Conservation (phyloP, 2,113 vertebrate genomes). For the Junco hyemalis region DNA sequence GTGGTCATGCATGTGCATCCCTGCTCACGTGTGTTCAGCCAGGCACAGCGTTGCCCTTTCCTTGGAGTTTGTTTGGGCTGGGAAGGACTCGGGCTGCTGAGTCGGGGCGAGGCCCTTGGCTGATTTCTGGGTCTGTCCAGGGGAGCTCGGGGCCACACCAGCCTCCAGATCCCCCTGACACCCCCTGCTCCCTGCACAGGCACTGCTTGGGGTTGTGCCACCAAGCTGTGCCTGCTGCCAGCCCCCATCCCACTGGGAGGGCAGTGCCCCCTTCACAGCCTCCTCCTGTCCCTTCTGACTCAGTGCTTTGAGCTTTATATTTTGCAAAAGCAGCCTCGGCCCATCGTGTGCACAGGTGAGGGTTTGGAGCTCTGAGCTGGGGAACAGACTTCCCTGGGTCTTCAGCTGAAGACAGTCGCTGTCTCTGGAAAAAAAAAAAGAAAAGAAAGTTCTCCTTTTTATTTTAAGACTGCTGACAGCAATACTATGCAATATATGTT, state of each 20-base stretch:
- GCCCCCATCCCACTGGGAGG: rapidly evolving
- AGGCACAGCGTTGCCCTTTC: neutral
- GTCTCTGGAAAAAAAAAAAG: neutral
- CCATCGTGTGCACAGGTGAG: neutral
- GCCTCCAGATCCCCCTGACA: neutral
- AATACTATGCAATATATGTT: conserved; percentile 70
- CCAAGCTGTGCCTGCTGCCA: rapidly evolving
- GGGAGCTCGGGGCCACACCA: rapidly evolving
- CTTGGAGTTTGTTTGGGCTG: neutral
- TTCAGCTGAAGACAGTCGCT: neutral
- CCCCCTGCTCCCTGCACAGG: neutral
- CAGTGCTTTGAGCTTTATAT: neutral
- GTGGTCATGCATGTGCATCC: rapidly evolving
- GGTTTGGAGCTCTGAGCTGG: neutral
- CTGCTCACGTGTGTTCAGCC: neutral
- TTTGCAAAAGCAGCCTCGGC: neutral
- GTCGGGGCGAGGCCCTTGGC: rapidly evolving
- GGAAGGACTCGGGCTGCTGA: neutral
- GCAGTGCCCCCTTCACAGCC: neutral
- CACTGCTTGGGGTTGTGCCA: rapidly evolving
- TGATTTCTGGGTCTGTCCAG: neutral
- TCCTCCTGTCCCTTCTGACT: neutral
- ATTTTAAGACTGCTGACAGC: conserved; percentile 49
- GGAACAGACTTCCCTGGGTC: neutral
- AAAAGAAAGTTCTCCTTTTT: neutral